Conservation (phyloP, 2,888 invertebrate genomes). For the Gortyna flavago region DNA sequence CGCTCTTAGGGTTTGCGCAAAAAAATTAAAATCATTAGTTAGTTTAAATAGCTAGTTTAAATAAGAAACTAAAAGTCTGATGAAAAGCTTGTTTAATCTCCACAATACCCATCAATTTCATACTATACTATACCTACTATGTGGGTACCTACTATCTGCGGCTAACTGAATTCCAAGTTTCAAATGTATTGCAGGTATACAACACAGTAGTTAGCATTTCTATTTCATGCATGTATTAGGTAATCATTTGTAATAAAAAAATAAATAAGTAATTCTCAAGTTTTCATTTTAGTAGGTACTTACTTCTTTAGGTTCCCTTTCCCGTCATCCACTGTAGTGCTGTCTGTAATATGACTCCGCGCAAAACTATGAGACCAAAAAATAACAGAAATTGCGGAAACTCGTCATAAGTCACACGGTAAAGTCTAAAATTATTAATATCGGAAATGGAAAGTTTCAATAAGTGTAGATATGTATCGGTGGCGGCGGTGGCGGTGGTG, state of each 20-base stretch:
- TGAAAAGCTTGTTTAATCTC: neutral
- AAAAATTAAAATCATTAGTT: too few relatives aligned
- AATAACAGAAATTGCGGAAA: conserved; percentile 15
- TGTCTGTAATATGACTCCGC: neutral
- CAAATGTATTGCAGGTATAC: neutral
- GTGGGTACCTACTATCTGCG: neutral
- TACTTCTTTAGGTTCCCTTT: neutral
- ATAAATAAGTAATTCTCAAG: too few relatives aligned
- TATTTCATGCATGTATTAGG: neutral
- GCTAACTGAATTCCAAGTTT: neutral
- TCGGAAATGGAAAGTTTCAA: conserved; percentile 78
- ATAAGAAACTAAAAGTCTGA: too few relatives aligned
- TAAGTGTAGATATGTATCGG: conserved; percentile 80
- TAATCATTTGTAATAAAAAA: too few relatives aligned
- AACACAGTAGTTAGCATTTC: too few relatives aligned
- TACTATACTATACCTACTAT: too few relatives aligned
- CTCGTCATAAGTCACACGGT: conserved; percentile 42
- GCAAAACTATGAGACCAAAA: neutral
- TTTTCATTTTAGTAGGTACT: neutral
- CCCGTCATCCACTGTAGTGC: neutral
- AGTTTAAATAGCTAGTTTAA: too few relatives aligned
- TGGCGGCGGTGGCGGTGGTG: conserved; percentile 61
- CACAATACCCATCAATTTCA: neutral
- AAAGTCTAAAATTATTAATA: conserved; percentile 60
- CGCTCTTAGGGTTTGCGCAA: too few relatives aligned